Base-by-base conservation (phyloP, 2,888 invertebrate species). In the Amblyteles armatorius region DNA sequence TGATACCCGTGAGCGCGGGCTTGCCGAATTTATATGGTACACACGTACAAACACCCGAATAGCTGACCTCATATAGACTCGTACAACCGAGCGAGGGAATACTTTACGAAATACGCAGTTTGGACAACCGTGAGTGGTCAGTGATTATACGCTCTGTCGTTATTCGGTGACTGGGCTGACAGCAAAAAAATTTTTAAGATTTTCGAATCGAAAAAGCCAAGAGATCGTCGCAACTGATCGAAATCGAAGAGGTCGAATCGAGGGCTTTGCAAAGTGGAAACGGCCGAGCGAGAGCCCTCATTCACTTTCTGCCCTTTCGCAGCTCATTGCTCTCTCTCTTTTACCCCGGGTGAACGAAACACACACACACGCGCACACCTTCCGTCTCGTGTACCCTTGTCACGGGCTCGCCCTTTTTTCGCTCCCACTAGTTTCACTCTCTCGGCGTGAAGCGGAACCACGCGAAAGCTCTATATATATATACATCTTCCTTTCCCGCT, bases 241-340 rank as follows among this genome's bases (percentile, higher is more conserved):
- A 29, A 33, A 63, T 63, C 63, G 63, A 63, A 63, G 63, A 63
- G 36, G 50, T 67, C 36, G 26, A 50, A 52, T 77, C 77, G 77
- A 67, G 19, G 52, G 67, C 76, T 65, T n/a, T 40, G 65, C 55
- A 77, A 67, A 77, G 67, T 65, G 55, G 77, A 67, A 77, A 77
- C 33, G 50, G 50, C 77, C 40, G 36, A 55, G 63, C 33, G 16
- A 29, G 29, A 77, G 77, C 9, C 55, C 26, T 67, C 77, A 52
- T 67, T 29, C 52, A 67, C 40, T 40, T 44, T 11, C 67, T 67
- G 52, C 77, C 36, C 67, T 77, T 67, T 67, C 52, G 40, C 76
- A 50, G 22, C 36, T 67, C 67, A 19, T 67, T 67, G 16, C 77
- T 40, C 52, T 67, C 52, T 67, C 40, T 52, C 26, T 13, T 36